Evolutionary conservation across 1,140 invertebrate species (phyloP).

Genomic region (Drosophila pallidifrons): DNA sequence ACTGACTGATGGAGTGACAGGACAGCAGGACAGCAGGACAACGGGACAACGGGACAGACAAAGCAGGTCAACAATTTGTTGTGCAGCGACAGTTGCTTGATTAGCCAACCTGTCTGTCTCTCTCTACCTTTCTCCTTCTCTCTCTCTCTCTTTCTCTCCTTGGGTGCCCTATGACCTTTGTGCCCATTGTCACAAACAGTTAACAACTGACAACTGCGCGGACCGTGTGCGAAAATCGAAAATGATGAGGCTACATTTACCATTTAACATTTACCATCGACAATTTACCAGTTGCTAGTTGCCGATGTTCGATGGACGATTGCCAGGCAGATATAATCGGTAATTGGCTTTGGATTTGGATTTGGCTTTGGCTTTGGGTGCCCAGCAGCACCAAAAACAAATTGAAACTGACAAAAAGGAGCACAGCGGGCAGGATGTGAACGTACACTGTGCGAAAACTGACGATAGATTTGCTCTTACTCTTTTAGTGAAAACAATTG

Average conservation of each 20-base stretch:
- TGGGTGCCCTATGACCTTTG: conserved; percentile 31
- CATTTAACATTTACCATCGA: background rate
- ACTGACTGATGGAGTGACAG: conserved; percentile 22
- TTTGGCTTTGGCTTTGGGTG: conserved; percentile 55
- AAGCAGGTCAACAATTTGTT: conserved; percentile 31
- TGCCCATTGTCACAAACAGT: conserved; percentile 46
- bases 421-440: conserved; percentile 27
- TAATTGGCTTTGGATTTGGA: conserved; percentile 68
- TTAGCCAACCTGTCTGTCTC: background rate
- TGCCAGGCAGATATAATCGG: conserved; percentile 70
- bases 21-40: background rate
- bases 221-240: conserved; percentile 34
- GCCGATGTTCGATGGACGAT: conserved; percentile 9
- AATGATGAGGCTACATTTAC: conserved; percentile 56
- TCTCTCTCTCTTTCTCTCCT: background rate
- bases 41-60: background rate
- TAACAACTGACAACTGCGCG: conserved; percentile 40
- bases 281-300: conserved; percentile 28
- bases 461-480: background rate
- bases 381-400: conserved; percentile 33
- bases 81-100: conserved; percentile 48
- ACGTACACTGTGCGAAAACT: conserved; percentile 20
- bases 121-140: no score
- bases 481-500: background rate
- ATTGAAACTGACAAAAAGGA: conserved; percentile 10